A percentile compares a stretch with the other conserved stretches of the same genome.
These are phyloP conservation scores for Nothoprocta pentlandii DNA, from an alignment of 2,113 vertebrate species.

Conservation along the genomic window DNA sequence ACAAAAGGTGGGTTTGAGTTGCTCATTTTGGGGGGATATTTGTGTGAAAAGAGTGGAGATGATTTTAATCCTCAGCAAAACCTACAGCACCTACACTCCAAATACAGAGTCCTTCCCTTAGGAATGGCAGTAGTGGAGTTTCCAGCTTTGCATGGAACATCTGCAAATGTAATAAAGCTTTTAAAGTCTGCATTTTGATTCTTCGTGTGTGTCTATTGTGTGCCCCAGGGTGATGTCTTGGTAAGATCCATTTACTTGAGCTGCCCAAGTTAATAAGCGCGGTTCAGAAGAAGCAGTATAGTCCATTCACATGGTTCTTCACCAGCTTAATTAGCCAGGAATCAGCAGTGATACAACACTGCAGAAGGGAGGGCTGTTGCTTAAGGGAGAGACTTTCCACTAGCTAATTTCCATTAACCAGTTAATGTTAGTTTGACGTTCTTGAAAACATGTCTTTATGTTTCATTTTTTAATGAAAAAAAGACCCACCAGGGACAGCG, in stretches of 20 bases:
- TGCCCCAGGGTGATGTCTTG: not conserved
- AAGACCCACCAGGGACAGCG: conserved; percentile 90
- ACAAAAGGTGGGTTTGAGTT: conserved; percentile 84
- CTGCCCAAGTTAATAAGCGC: too few species aligned
- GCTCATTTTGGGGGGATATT: not conserved
- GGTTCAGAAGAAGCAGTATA: not conserved
- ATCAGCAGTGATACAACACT: accelerated
- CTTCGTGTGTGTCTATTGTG: accelerated
- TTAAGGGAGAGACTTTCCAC: not conserved
- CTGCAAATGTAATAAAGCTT: not conserved
- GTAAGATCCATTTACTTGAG: not conserved
- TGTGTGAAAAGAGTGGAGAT: not conserved
- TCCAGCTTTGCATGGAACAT: not conserved
- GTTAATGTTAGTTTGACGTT: not conserved
- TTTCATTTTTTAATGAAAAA: not conserved
- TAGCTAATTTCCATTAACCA: not conserved
- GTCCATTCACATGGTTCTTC: accelerated
- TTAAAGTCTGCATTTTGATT: not conserved
- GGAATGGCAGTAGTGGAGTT: not conserved
- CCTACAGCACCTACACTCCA: not conserved
- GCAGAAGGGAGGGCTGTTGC: not conserved
- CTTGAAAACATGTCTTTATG: not conserved
- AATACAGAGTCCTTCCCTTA: not conserved
- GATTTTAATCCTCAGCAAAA: not conserved
- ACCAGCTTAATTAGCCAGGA: accelerated